phyloP scores from a whole-genome alignment of 2,113 vertebrate species.

The Pogonocichla stellata region DNA sequence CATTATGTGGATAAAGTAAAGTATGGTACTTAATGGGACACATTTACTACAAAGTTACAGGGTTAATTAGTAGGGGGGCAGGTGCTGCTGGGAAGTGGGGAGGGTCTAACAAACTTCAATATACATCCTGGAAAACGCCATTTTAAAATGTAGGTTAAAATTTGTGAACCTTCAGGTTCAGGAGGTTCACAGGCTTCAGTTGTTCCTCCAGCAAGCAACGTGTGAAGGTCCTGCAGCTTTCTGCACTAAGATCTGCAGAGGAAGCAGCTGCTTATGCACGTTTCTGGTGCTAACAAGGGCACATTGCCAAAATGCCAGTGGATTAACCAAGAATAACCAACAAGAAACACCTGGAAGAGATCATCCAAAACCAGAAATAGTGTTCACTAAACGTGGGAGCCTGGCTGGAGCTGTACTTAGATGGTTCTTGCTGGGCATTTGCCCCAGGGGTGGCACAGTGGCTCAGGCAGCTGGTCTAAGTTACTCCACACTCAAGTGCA shows the following conservation, averaged over 20 bases:
- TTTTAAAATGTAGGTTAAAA: not conserved
- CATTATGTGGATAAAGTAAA: not conserved
- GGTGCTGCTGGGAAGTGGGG: not conserved
- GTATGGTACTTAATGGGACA: not conserved
- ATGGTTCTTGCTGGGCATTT: not conserved
- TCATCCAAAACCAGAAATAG: not conserved
- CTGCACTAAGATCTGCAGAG: not conserved
- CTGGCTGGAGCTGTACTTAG: accelerated
- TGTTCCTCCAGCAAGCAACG: not conserved
- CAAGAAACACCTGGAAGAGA: not conserved
- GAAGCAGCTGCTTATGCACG: accelerated
- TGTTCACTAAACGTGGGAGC: not conserved
- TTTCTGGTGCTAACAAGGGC: not conserved
- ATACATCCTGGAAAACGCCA: not conserved
- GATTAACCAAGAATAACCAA: not conserved
- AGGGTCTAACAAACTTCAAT: not conserved
- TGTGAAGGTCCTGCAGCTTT: not conserved
- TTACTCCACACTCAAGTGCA: too few relatives aligned
- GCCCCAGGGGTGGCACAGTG: not conserved
- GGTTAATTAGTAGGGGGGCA: not conserved
- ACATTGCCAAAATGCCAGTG: not conserved
- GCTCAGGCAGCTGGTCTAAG: accelerated
- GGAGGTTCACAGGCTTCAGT: not conserved
- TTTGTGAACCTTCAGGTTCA: not conserved
- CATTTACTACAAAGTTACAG: not conserved